Conservation (phyloP, 2,888 invertebrate genomes). For the Podabrus alpinus region DNA sequence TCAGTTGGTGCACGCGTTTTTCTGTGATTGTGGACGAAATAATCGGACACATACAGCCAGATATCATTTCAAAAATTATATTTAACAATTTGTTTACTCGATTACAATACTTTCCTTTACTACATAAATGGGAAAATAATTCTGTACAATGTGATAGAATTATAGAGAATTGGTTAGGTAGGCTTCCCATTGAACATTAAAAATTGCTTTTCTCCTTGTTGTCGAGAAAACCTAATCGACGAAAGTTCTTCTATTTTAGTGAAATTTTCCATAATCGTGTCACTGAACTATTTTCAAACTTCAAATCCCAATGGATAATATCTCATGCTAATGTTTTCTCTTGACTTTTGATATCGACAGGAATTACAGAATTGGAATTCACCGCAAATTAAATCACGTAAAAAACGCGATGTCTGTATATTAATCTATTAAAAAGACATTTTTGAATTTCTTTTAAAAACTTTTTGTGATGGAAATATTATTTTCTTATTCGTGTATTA, state of each 20-base stretch:
- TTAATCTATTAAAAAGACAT: not conserved
- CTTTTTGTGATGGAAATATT: no score
- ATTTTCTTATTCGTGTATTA: no score
- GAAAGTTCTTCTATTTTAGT: not conserved
- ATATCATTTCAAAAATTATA: no score
- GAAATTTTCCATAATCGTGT: not conserved
- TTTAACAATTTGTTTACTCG: no score
- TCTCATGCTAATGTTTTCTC: no score
- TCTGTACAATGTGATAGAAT: no score
- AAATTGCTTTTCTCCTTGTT: not conserved
- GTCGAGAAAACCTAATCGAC: not conserved
- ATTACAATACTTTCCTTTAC: no score
- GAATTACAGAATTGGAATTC: not conserved
- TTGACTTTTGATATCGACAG: not conserved
- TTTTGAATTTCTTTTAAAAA: not conserved
- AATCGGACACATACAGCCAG: no score
- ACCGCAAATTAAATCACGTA: not conserved
- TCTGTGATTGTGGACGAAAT: no score
- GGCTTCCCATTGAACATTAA: not conserved
- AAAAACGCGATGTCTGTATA: not conserved
- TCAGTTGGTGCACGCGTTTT: no score
- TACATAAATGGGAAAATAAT: no score
- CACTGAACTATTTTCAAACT: not conserved
- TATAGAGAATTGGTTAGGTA: not conserved
- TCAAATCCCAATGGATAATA: not conserved